Conservation (phyloP, 1,140 invertebrate species). For the Pachyrhynchus sulphureomaculatus region DNA sequence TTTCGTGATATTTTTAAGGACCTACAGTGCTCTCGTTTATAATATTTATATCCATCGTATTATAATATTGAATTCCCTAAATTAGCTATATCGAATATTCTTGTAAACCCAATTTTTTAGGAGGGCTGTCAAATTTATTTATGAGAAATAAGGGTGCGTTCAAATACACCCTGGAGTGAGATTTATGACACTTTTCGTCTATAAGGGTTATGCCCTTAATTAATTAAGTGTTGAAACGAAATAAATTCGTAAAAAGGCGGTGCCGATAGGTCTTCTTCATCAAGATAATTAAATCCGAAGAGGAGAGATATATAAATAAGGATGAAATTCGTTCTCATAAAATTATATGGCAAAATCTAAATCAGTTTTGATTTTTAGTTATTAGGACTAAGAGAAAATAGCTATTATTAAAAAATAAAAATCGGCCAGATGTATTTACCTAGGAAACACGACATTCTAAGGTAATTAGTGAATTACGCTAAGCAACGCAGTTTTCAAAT, state of each 20-base stretch:
- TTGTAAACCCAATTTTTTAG: conserved; percentile 11
- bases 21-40: too few species aligned
- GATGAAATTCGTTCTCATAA: conserved; percentile 4
- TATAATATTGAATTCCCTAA: neutral
- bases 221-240: conserved; percentile 31
- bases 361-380: neutral
- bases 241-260: conserved; percentile 23
- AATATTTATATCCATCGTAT: too few species aligned
- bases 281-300: conserved; percentile 21
- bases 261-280: conserved; percentile 21
- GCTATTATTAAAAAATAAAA: too few species aligned
- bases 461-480: too few species aligned
- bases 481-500: too few species aligned
- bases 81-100: neutral
- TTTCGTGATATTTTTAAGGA: too few species aligned
- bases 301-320: neutral
- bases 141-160: conserved; percentile 12
- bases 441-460: too few species aligned
- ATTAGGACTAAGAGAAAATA: too few species aligned
- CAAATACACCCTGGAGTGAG: conserved; percentile 23
- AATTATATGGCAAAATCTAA: conserved; percentile 1
- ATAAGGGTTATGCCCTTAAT: conserved; percentile 26
- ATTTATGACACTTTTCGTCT: conserved; percentile 23
- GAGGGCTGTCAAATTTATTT: conserved; percentile 17
- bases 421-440: too few species aligned